A percentile compares a stretch with the other conserved stretches of the same genome.
These are phyloP conservation scores for Malurus alboscapulatus DNA, from an alignment of 2,113 vertebrate genomes.

Conservation along the genomic window DNA sequence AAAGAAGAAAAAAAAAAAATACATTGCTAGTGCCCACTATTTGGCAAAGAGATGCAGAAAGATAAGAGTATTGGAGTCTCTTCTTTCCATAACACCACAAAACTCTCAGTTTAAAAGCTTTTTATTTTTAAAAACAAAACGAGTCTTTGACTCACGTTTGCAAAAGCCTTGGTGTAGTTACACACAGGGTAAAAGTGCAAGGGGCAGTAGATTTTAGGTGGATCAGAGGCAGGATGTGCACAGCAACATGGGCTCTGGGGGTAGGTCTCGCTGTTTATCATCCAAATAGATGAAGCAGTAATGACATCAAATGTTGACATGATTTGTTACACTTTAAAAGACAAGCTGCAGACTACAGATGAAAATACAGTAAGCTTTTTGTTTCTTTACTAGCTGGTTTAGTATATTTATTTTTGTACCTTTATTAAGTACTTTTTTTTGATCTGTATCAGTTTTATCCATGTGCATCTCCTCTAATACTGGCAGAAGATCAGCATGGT, in stretches of 20 bases:
- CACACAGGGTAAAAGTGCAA: background rate
- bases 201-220: background rate
- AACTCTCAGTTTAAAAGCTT: background rate
- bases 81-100: background rate
- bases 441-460: background rate
- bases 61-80: background rate
- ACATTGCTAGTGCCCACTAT: accelerated
- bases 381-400: background rate
- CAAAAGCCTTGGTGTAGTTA: background rate
- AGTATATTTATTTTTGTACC: background rate
- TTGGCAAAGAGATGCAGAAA: background rate
- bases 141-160: background rate
- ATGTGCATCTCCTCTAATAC: background rate
- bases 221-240: background rate
- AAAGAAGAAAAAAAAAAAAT: background rate
- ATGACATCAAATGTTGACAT: background rate
- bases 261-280: background rate
- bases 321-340: background rate
- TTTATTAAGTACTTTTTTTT: background rate
- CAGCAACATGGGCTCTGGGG: background rate
- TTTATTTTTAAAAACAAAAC: background rate
- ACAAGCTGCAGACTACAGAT: background rate
- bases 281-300: background rate
- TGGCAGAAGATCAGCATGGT: background rate
- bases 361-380: background rate